These are phyloP conservation scores for Neodiprion fabricii DNA, from an alignment of 1,140 invertebrate genomes.

Conservation along the genomic window DNA sequence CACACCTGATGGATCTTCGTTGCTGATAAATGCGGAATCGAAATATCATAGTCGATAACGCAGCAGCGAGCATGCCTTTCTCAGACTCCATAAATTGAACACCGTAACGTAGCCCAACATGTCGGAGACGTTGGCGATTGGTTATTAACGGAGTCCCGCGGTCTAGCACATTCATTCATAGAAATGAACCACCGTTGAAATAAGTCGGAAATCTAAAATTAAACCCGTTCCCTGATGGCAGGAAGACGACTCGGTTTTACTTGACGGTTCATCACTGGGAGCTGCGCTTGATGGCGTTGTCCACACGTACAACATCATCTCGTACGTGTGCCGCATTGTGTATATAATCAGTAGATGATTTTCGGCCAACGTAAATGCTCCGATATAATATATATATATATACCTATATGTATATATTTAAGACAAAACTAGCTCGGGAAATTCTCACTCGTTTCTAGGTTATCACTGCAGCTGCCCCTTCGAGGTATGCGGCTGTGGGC, in stretches of 20 bases:
- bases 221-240: background rate
- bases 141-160: background rate
- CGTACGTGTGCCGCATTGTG: background rate
- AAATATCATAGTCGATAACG: too few species aligned
- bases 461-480: background rate
- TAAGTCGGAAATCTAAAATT: constrained; percentile 7
- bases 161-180: background rate
- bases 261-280: background rate
- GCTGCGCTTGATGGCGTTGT: background rate
- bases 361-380: background rate
- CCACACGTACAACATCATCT: too few species aligned
- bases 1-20: too few species aligned
- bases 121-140: too few species aligned
- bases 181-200: background rate
- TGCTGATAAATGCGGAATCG: too few species aligned
- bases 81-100: too few species aligned
- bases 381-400: background rate
- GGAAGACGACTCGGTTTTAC: background rate
- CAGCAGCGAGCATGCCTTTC: too few species aligned
- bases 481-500: background rate
- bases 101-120: too few species aligned
- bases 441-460: background rate
- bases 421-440: background rate
- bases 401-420: background rate
- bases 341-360: background rate